Evolutionary conservation across 1,140 invertebrate species (phyloP).

Genomic region (Drosophila arizonae): DNA sequence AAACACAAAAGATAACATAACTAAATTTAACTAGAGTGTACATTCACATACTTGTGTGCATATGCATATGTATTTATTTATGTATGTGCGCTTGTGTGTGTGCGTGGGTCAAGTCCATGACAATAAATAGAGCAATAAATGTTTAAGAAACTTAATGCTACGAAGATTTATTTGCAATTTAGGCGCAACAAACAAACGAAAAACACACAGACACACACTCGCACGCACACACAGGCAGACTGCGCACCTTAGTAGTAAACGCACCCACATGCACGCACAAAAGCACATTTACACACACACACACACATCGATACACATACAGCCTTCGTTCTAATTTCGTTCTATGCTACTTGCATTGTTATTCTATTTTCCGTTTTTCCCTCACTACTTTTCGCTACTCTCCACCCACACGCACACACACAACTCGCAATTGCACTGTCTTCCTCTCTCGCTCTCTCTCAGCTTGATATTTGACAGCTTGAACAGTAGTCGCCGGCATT

Average conservation of each 20-base stretch:
- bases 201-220: slow-evolving; percentile 7
- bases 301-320: slow-evolving; percentile 7
- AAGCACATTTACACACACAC: slow-evolving; percentile 4
- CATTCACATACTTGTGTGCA: slow-evolving; percentile 14
- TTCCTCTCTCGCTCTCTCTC: not conserved
- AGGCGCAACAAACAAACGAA: slow-evolving; percentile 3
- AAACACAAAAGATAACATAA: too few species aligned
- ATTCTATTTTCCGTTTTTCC: slow-evolving; percentile 11
- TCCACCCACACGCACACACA: slow-evolving; percentile 10
- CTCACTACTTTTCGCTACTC: slow-evolving; percentile 1
- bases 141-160: slow-evolving; percentile 31
- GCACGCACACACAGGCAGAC: slow-evolving; percentile 4
- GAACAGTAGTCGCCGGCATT: slow-evolving; percentile 16
- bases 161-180: slow-evolving; percentile 25
- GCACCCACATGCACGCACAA: slow-evolving; percentile 4
- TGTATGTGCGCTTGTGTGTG: slow-evolving; percentile 27
- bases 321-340: slow-evolving; percentile 14
- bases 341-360: slow-evolving; percentile 27
- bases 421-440: not conserved
- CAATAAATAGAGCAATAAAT: slow-evolving; percentile 57
- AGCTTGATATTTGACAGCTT: slow-evolving; percentile 22
- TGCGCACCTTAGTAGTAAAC: not conserved
- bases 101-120: slow-evolving; percentile 27
- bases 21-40: slow-evolving; percentile 3
- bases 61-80: slow-evolving; percentile 16